Evolutionary conservation across 1,140 invertebrate species (phyloP).

Genomic region (Sycophaga agraensis): DNA sequence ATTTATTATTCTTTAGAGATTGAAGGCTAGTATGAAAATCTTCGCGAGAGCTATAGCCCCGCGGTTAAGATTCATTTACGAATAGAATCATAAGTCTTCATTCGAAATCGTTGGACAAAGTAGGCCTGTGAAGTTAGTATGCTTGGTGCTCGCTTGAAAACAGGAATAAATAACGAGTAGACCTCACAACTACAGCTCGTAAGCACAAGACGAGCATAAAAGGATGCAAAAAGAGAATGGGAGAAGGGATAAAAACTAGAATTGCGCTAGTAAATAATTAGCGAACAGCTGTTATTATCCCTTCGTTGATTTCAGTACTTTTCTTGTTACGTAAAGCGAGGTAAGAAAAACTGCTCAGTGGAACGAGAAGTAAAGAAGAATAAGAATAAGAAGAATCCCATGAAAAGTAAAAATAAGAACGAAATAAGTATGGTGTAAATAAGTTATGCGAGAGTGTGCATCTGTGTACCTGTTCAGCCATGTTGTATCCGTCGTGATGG

Average conservation of each 20-base stretch:
- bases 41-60: too few species aligned
- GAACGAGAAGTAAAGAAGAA: neutral
- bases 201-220: too few species aligned
- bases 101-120: too few species aligned
- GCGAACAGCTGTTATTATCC: slow-evolving; percentile 14
- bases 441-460: neutral
- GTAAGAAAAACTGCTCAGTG: neutral
- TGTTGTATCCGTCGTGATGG: slow-evolving; percentile 67
- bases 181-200: too few species aligned
- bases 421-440: neutral
- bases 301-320: slow-evolving; percentile 19
- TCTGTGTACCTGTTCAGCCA: slow-evolving; percentile 71
- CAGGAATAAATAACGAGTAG: too few species aligned
- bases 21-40: too few species aligned
- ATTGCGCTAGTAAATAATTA: slow-evolving; percentile 23
- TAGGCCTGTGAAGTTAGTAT: too few species aligned
- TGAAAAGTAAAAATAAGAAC: too few species aligned
- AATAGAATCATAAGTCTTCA: too few species aligned
- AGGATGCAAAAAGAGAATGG: neutral
- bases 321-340: neutral
- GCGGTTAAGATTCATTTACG: too few species aligned
- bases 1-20: too few species aligned
- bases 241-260: slow-evolving; percentile 15
- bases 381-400: neutral
- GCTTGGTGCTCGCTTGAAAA: too few species aligned